These are phyloP conservation scores for Spongilla lacustris DNA, from an alignment of 37 sponge, comb jelly and placozoan species.

Conservation along the genomic window DNA sequence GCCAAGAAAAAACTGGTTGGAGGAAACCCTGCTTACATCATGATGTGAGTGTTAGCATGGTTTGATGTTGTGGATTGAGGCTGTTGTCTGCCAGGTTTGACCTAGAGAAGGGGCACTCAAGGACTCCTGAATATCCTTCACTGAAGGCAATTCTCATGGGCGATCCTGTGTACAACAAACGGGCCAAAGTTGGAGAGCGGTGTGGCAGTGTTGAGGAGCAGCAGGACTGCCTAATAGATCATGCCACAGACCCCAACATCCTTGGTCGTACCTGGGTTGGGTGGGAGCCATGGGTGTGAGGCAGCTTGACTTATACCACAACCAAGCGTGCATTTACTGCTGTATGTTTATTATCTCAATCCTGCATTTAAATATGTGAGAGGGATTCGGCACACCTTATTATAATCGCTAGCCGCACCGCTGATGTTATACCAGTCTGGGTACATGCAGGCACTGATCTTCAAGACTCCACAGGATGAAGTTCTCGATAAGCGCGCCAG, in stretches of 20 bases:
- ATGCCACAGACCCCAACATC: constrained; percentile 96
- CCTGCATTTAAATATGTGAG: too few species aligned
- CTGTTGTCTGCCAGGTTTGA: constrained; percentile 57
- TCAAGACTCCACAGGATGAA: too few species aligned
- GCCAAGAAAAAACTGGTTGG: constrained; percentile 88
- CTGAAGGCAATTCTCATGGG: constrained; percentile 78
- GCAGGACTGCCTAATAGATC: constrained; percentile 91
- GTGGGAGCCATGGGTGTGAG: constrained; percentile 96
- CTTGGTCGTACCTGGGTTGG: constrained; percentile 92
- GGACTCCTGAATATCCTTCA: constrained; percentile 56
- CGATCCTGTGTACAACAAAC: constrained; percentile 65
- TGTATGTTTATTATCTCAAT: too few species aligned
- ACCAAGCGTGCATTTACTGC: too few species aligned
- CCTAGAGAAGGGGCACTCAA: constrained; percentile 77
- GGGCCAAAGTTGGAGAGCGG: constrained; percentile 75
- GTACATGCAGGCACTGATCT: too few species aligned
- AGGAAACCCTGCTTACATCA: constrained; percentile 87
- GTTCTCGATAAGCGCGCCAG: too few species aligned
- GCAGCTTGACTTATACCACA: background rate
- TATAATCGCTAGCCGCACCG: too few species aligned
- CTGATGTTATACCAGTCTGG: too few species aligned
- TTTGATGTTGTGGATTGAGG: background rate
- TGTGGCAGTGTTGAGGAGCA: constrained; percentile 91
- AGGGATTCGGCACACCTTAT: too few species aligned
- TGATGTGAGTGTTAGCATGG: constrained; percentile 45